Conservation (phyloP, 2,888 invertebrate species). For the Aleiodes testaceus region DNA sequence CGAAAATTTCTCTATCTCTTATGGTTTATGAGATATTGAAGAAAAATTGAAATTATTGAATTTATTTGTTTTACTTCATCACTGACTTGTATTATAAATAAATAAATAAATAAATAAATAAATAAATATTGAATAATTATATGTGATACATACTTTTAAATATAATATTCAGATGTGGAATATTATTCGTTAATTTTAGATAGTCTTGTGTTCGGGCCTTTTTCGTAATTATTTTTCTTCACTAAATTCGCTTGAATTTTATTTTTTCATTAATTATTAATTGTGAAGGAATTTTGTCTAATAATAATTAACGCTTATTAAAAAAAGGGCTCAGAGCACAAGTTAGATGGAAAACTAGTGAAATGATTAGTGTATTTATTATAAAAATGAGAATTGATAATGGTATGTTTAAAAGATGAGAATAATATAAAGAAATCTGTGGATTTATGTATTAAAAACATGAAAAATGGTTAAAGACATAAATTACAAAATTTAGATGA, state of each 20-base stretch:
- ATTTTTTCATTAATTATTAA: background rate
- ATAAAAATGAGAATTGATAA: constrained; percentile 41
- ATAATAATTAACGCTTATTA: constrained; percentile 2
- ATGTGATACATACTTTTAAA: constrained; percentile 68
- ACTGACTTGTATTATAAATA: too few species aligned
- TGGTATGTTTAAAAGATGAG: constrained; percentile 21
- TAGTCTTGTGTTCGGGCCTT: constrained; percentile 56
- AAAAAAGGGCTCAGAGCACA: constrained; percentile 54
- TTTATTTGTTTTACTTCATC: background rate
- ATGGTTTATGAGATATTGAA: too few species aligned
- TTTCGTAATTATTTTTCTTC: constrained; percentile 9
- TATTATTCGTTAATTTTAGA: constrained; percentile 58
- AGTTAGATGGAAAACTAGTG: constrained; percentile 46
- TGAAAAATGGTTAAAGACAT: constrained; percentile 37
- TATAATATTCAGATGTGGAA: constrained; percentile 61
- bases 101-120: constrained; percentile 54
- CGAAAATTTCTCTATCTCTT: too few species aligned
- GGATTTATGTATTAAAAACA: constrained; percentile 31
- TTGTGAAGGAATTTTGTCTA: background rate
- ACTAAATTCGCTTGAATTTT: background rate
- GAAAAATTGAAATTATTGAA: background rate
- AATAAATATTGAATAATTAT: constrained; percentile 61
- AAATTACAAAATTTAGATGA: constrained; percentile 31
- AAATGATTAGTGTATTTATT: constrained; percentile 36
- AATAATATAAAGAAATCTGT: constrained; percentile 26